Evolutionary conservation across 2,888 invertebrate species (phyloP), one percentile per base, ranked within the genome.

Genomic region (Lapara coniferarum): DNA sequence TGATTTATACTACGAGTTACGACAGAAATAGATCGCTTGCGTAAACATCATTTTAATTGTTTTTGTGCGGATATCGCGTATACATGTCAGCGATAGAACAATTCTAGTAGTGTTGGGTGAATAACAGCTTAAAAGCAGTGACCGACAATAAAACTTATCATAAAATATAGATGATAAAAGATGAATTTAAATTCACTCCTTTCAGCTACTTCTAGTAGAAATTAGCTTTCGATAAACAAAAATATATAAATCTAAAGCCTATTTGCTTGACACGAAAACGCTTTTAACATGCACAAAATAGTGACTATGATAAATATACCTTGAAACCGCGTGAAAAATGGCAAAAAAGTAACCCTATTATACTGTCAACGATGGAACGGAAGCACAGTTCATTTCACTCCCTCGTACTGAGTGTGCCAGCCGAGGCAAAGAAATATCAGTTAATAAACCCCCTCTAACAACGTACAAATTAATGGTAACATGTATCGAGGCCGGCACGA

Each of bases 381-480:
- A 66, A 69, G 57, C 66, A 55, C 66, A 51, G 57, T 58, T 58
- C 37, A 66, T 58, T 69, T 58, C 58, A 69, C 19, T 63, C 69
- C 75, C 71, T 83, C 87, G 89, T 81, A 86, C 86, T 81, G 80
- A 78, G 80, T 75, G 89, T 85, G 84, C 88, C 84, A 80, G 83
- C 83, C 79, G 79, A 79, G 74, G 77, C 82, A 81, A 82, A 79
- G 82, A 79, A 82, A 82, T 79, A 82, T 80, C 78, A 74, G 76
- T 73, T 75, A 76, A 77, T 78, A 77, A 76, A 75, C 73, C 77
- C 74, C 74, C 71, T 74, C 72, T 78, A 82, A 79, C 75, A 75
- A 76, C 73, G 81, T 79, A 66, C 66, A 57, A 69, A 69, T 88
- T 89, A 90, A 89, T 86, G 88, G 89, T 90, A 88, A 89, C 89